Evolutionary conservation across 2,888 invertebrate genomes (phyloP).

Genomic region (Pyrocoelia pectoralis): DNA sequence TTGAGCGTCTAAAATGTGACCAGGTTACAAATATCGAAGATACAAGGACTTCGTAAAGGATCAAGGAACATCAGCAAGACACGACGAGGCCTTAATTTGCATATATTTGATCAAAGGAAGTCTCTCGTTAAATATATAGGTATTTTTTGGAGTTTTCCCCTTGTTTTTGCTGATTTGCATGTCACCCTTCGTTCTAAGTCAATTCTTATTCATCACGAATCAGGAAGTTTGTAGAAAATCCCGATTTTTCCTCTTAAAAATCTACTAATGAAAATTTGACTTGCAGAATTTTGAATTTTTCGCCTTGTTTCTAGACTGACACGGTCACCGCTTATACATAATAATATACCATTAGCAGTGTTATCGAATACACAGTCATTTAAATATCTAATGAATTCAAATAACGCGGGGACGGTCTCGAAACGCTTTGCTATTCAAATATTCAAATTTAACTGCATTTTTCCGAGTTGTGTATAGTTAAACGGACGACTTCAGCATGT

Average conservation of each 20-base stretch:
- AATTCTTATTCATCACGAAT: slow-evolving; percentile 52
- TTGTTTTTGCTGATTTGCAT: slow-evolving; percentile 53
- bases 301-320: slow-evolving; percentile 40
- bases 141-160: slow-evolving; percentile 48
- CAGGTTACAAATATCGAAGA: slow-evolving; percentile 40
- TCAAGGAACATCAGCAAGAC: slow-evolving; percentile 36
- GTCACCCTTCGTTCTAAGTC: slow-evolving; percentile 45
- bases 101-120: slow-evolving; percentile 56
- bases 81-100: slow-evolving; percentile 48
- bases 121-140: slow-evolving; percentile 52
- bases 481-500: slow-evolving; percentile 36
- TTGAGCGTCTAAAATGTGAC: slow-evolving; percentile 45
- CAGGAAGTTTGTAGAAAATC: slow-evolving; percentile 47
- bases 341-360: slow-evolving; percentile 53
- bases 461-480: slow-evolving; percentile 41
- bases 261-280: slow-evolving; percentile 53
- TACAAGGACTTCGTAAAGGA: slow-evolving; percentile 34
- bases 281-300: slow-evolving; percentile 48
- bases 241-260: slow-evolving; percentile 47
- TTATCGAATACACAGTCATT: slow-evolving; percentile 55
- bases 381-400: slow-evolving; percentile 56
- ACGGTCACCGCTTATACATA: slow-evolving; percentile 49
- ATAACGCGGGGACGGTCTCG: slow-evolving; percentile 40
- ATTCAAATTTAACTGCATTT: slow-evolving; percentile 46
- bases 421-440: slow-evolving; percentile 44